Percentiles rank a stretch among this genome's conserved stretches.
Conservation (phyloP, 2,888 invertebrate species). For the Mechanitis mazaeus region DNA sequence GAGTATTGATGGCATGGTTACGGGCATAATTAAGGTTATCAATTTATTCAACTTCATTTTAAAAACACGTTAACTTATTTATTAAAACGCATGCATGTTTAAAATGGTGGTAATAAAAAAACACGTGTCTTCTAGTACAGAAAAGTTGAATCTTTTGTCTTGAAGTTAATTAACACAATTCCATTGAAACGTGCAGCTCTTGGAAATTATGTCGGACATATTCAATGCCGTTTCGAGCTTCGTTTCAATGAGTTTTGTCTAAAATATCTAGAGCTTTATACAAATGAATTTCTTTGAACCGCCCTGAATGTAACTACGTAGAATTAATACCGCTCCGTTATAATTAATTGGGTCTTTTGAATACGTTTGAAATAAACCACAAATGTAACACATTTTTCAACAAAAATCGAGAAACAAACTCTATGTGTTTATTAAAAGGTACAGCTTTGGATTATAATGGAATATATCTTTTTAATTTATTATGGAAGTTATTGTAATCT, state of each 20-base stretch:
- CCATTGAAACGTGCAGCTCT: slow-evolving; percentile 8
- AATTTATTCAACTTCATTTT: too few species aligned
- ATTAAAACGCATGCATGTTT: too few species aligned
- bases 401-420: not conserved
- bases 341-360: slow-evolving; percentile 3
- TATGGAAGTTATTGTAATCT: too few species aligned
- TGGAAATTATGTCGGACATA: slow-evolving; percentile 8
- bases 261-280: slow-evolving; percentile 6
- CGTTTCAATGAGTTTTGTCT: slow-evolving; percentile 7
- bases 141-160: slow-evolving; percentile 6
- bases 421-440: not conserved
- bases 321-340: slow-evolving; percentile 1
- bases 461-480: too few species aligned
- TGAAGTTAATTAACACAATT: slow-evolving; percentile 8
- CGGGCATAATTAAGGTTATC: too few species aligned
- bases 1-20: not conserved
- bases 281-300: slow-evolving; percentile 6
- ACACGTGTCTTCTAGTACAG: not conserved
- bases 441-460: not conserved
- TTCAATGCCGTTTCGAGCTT: slow-evolving; percentile 4
- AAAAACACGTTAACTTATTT: too few species aligned
- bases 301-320: slow-evolving; percentile 5
- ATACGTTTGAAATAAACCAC: not conserved
- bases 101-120: not conserved
- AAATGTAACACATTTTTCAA: not conserved